Evolutionary conservation across 2,797 vertebrate genomes (phyloP).

Genomic region (Nothura maculosa): DNA sequence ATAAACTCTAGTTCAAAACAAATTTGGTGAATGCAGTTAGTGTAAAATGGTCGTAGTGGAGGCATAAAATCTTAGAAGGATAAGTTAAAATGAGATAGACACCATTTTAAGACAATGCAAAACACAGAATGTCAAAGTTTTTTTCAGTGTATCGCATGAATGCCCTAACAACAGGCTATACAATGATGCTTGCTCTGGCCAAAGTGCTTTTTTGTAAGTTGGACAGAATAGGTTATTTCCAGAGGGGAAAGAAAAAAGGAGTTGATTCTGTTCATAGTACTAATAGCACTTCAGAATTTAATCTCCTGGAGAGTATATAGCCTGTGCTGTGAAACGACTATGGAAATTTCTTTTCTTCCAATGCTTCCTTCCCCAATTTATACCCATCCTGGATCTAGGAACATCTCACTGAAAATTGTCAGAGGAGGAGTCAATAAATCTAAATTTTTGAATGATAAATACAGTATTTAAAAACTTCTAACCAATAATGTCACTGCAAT

Average conservation of each 20-base stretch:
- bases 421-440: background rate
- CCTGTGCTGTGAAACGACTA: background rate
- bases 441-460: background rate
- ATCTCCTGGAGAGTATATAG: background rate
- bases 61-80: background rate
- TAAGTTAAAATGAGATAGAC: background rate
- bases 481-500: background rate
- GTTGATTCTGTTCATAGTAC: accelerated
- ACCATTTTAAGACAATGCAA: too few relatives aligned
- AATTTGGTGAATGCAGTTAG: background rate
- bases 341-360: background rate
- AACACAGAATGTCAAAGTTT: background rate
- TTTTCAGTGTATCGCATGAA: background rate
- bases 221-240: background rate
- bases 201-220: background rate
- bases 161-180: background rate
- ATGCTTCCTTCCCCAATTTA: background rate
- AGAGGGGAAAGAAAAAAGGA: background rate
- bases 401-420: background rate
- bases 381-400: background rate
- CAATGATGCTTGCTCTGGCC: background rate
- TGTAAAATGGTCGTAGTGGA: background rate
- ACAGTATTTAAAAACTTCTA: background rate
- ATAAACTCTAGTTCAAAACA: background rate
- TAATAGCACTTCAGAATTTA: background rate